These are phyloP conservation scores for Stenopsyche tienmushanensis DNA, from an alignment of 1,140 invertebrate genomes.

Conservation along the genomic window DNA sequence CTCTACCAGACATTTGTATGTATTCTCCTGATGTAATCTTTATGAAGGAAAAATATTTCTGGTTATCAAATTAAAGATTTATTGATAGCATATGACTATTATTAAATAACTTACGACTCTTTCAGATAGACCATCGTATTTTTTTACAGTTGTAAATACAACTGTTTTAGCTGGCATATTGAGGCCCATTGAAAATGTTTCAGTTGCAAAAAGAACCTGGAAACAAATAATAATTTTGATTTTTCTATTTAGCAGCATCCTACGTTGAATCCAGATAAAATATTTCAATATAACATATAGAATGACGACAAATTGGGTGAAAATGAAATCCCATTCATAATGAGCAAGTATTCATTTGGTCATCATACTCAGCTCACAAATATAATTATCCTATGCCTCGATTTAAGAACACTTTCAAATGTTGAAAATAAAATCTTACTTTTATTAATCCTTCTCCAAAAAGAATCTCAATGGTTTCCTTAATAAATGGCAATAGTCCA, in stretches of 20 bases:
- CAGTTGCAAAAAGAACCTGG: constrained; percentile 93
- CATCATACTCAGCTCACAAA: neutral
- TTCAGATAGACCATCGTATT: constrained; percentile 96
- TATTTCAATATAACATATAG: too few relatives aligned
- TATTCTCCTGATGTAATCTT: constrained; percentile 97
- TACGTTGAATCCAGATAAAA: too few relatives aligned
- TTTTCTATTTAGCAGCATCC: too few relatives aligned
- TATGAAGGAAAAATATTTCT: constrained; percentile 6
- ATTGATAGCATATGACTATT: neutral
- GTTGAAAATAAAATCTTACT: constrained; percentile 19
- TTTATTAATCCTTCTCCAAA: constrained; percentile 93
- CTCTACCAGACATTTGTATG: constrained; percentile 98
- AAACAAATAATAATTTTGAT: too few relatives aligned
- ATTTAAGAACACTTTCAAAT: neutral
- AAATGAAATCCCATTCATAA: too few relatives aligned
- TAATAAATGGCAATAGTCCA: constrained; percentile 92
- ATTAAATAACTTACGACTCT: constrained; percentile 68
- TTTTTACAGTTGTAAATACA: constrained; percentile 91
- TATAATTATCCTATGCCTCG: neutral
- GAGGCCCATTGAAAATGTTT: constrained; percentile 99
- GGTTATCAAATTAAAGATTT: neutral
- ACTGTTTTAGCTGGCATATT: constrained; percentile 99
- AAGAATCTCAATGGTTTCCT: constrained; percentile 98
- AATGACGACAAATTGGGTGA: too few relatives aligned
- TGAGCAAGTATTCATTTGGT: too few relatives aligned